These are phyloP conservation scores for Hippocampus kuda DNA, from an alignment of 2,797 vertebrate species.

Conservation along the genomic window DNA sequence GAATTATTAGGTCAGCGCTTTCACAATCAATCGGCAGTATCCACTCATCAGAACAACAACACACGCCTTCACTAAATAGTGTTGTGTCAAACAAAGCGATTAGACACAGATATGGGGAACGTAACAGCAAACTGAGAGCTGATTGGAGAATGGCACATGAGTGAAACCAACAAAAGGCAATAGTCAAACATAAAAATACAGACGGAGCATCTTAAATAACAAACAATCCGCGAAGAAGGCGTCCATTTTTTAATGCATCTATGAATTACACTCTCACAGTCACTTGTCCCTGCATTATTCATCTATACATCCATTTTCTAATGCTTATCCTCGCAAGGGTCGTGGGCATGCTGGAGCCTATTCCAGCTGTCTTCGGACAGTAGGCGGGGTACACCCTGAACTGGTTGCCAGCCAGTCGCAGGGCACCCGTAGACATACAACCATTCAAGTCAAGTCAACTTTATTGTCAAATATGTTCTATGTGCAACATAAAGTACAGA, in stretches of 20 bases:
- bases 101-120: not conserved
- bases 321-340: too few species aligned
- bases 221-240: not conserved
- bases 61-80: not conserved
- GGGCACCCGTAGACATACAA: too few species aligned
- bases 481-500: too few species aligned
- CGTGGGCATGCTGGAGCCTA: too few species aligned
- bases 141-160: too few species aligned
- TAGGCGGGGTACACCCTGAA: too few species aligned
- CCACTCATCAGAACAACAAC: not conserved
- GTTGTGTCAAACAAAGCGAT: not conserved
- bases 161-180: not conserved
- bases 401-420: too few species aligned
- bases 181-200: not conserved
- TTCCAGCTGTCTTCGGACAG: too few species aligned
- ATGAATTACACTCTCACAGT: not conserved
- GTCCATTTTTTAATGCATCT: not conserved
- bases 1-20: not conserved
- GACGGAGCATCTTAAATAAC: not conserved
- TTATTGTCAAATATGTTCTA: too few species aligned
- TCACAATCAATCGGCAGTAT: not conserved
- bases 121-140: too few species aligned
- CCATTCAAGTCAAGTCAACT: too few species aligned
- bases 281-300: conserved; percentile 1
- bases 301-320: too few species aligned